Base-by-base conservation (phyloP, 2,113 vertebrate species). In the Argyrosomus japonicus region DNA sequence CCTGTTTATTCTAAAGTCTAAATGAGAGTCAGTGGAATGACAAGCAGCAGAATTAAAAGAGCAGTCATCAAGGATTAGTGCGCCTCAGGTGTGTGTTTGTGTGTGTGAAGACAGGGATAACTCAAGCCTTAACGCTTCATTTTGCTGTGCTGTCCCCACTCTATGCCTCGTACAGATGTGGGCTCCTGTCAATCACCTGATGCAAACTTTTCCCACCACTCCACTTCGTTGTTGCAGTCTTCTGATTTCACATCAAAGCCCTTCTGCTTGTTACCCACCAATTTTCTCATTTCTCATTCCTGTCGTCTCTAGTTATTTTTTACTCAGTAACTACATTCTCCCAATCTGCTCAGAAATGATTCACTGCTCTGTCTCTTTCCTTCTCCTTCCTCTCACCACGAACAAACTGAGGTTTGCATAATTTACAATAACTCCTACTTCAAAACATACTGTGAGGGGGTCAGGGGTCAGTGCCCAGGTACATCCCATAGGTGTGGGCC, bases 1-100 rank as follows among this genome's bases (percentile, higher is more conserved):
- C 62, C 86, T 75, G 62, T 62, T 89, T 82, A 77, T 76, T 79
- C 67, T 50, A 61, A 63, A 81, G 50, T 74, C 80, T 77, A 79
- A 78, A 80, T 82, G 75, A 89, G 81, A 77, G 75, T 64, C 68
- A 43, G 67, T 75, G 78, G 56, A 80, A 86, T 83, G 81, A 86
- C 79, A 74, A 81, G 77, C 45, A 75, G 73, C 69, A 51, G 56
- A 85, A 75, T 91, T 85, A 75, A 77, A 83, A 61, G 61, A 80
- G 69, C 64, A 75, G 75, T 67, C 73, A 75, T 77, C 18, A 25
- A 73, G 64, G 82, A 88, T 81, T 83, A 81, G 76, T 53, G 61
- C 12, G 21, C 15, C 48, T 81, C 54, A 64, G 77, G 76, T 82
- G 71, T 76, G 47, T 75, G 54, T 68, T n/a, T 58, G 53, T 61